Percentiles rank a stretch among this genome's conserved stretches.
These are phyloP conservation scores for Myotis yumanensis DNA, from an alignment of 2,113 vertebrate species.

Conservation along the genomic window DNA sequence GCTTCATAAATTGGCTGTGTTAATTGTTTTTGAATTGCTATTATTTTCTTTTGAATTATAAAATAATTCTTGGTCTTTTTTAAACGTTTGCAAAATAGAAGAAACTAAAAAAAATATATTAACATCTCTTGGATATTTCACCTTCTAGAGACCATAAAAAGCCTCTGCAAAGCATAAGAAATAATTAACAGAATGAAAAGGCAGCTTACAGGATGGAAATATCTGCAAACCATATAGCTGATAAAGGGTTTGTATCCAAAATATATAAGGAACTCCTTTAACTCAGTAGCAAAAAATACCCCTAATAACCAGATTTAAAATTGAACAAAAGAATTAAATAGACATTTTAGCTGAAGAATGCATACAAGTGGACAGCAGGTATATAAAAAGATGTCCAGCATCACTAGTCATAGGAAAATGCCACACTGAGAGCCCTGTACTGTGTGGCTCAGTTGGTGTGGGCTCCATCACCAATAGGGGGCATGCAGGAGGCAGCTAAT, in stretches of 20 bases:
- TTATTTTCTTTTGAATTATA: slow-evolving; percentile 22
- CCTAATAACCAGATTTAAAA: not conserved
- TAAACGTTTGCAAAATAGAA: slow-evolving; percentile 29
- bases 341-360: not conserved
- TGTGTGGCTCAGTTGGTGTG: no score
- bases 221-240: not conserved
- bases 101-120: slow-evolving; percentile 34
- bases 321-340: not conserved
- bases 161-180: not conserved
- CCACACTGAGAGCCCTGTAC: not conserved
- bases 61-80: not conserved
- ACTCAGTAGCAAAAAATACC: not conserved
- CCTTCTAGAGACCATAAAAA: not conserved
- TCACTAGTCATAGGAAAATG: not conserved
- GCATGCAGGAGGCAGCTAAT: no score
- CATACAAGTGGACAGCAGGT: not conserved
- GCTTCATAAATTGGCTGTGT: not conserved
- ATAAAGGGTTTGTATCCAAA: not conserved
- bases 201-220: not conserved
- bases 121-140: not conserved
- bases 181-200: not conserved
- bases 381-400: not conserved
- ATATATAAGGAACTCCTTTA: not conserved
- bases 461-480: no score
- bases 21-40: slow-evolving; percentile 11